A percentile compares a stretch with the other conserved stretches of the same genome.
These are phyloP conservation scores for Drosophila parthenogenetica DNA, from an alignment of 2,888 invertebrate species.

Conservation along the genomic window DNA sequence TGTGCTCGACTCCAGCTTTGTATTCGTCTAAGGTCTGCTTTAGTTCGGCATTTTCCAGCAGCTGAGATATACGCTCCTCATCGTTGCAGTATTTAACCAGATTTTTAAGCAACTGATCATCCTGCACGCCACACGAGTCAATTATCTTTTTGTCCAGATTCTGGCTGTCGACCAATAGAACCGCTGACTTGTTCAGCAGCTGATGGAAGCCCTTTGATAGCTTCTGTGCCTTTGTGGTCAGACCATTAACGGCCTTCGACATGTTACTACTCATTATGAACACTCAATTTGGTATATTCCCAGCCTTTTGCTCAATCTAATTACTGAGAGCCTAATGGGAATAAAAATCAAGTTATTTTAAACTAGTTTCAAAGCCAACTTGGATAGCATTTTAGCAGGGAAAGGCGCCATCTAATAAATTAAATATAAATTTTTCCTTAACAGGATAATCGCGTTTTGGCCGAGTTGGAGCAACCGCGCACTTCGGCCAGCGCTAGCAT, in stretches of 20 bases:
- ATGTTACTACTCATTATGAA: constrained; percentile 25
- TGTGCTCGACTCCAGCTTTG: constrained; percentile 36
- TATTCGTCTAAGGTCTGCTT: constrained; percentile 50
- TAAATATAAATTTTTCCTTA: constrained; percentile 13
- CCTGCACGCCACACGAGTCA: constrained; percentile 37
- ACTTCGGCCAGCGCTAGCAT: constrained; percentile 82
- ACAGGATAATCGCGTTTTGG: constrained; percentile 92
- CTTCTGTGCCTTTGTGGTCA: constrained; percentile 34
- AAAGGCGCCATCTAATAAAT: no score
- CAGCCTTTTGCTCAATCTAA: neutral
- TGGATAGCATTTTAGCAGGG: neutral
- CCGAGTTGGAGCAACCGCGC: constrained; percentile 94
- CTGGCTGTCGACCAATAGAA: constrained; percentile 48
- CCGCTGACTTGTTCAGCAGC: constrained; percentile 31
- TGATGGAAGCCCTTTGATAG: constrained; percentile 34
- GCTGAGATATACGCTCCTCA: constrained; percentile 32
- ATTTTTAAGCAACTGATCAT: constrained; percentile 55
- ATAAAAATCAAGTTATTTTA: neutral
- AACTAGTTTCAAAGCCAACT: constrained; percentile 5
- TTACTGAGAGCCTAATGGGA: neutral
- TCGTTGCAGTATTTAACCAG: constrained; percentile 45
- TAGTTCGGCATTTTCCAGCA: constrained; percentile 58
- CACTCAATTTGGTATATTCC: constrained; percentile 31
- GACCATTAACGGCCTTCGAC: neutral
- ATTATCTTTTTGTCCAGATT: constrained; percentile 34